Evolutionary conservation across 2,797 vertebrate species (phyloP).

Genomic region (Anas capensis): DNA sequence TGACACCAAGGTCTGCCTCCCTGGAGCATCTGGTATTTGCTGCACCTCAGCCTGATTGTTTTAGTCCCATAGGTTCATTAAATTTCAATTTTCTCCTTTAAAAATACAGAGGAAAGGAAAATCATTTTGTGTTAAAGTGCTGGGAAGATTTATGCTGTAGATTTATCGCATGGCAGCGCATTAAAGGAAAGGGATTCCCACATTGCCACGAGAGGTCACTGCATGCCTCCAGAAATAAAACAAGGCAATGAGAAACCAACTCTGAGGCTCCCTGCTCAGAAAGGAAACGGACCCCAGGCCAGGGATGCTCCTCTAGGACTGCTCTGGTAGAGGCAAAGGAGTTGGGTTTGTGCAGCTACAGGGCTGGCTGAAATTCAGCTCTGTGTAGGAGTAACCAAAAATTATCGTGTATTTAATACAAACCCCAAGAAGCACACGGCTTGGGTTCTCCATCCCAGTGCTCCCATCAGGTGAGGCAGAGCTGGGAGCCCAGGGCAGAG

Average conservation of each 20-base stretch:
- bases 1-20: neutral
- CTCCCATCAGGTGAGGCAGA: neutral
- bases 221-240: neutral
- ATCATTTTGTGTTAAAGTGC: neutral
- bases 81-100: neutral
- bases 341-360: neutral
- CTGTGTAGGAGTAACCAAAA: neutral
- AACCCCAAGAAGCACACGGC: neutral
- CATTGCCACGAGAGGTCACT: slow-evolving; percentile 43
- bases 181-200: neutral
- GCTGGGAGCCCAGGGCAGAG: neutral
- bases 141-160: neutral
- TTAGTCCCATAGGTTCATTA: neutral
- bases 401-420: neutral
- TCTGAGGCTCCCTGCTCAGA: neutral
- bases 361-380: neutral
- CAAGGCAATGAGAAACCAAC: rapidly evolving
- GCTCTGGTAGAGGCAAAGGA: neutral
- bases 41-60: neutral
- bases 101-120: neutral
- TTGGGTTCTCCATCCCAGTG: neutral
- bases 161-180: neutral
- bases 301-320: neutral
- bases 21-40: neutral
- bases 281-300: neutral